Base-by-base conservation (phyloP, 2,113 vertebrate species). In the Epinephelus cyanopodus region DNA sequence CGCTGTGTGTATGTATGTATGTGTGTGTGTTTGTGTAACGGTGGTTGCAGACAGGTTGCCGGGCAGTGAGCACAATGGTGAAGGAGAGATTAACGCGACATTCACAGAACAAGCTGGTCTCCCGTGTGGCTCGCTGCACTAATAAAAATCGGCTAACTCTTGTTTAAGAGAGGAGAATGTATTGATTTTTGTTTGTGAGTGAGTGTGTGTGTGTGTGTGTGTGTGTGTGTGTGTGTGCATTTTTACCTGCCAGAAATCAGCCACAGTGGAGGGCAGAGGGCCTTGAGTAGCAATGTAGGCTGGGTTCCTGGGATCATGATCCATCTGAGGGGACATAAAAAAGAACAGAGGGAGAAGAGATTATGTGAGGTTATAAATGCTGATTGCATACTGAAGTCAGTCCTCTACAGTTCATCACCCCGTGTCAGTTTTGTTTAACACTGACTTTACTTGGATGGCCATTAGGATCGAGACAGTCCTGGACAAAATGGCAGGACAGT, bases 211-310 rank as follows among this genome's bases (percentile, higher is more conserved):
- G 37, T 5, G 10, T 25, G 48, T 42, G n/a, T 69, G 42, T 60
- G 57, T 72, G 65, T 66, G 53, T 74, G 47, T 33, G 54, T 68
- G 50, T 73, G 61, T 62, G n/a, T 66, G 61, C 74, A 14, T 6
- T 17, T 42, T 95, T 94, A 98, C 98, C 97, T 99, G 98, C 98
- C 98, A 99, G 95, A 99, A 99, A 90, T 99, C 98, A 3, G 97
- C 96, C 1, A 98, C 98, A 0, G 98, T 99, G 65, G 97, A 94
- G 5, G 98, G 97, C 71, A 99, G 95, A 0, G 98, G 97, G 19
- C 98, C 98, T 74, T 99, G 98, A 74, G 97, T 96, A 80, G 97
- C 95, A 48, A 99, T 98, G 89, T 99, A 99, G 0, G 98, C 97
- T 0, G 98, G 98, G 60, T 95, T 99, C 75, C 98, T 94, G 0